Evolutionary conservation across 2,113 vertebrate genomes (phyloP), one percentile per base, ranked within the genome.

Genomic region (Tachuris rubrigastra): DNA sequence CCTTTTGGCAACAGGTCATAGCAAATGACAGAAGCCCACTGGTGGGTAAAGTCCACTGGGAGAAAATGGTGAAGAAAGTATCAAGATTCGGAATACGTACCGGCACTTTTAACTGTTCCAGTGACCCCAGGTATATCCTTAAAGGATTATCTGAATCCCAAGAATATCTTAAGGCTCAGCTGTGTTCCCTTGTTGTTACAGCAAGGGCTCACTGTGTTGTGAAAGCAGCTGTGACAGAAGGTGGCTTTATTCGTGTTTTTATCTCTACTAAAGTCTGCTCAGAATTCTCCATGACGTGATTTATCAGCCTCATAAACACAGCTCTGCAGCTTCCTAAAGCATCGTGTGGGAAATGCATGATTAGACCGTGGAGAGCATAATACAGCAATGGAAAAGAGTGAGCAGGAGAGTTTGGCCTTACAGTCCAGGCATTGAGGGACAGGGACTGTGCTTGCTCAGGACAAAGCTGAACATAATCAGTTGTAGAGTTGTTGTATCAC

Each of bases 41-140:
- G 87, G 98, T 99, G 93, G 98, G 98, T 95, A 98, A 98, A 96
- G 98, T 98, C 82, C 99, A 98, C 96, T 99, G 99, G 99, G 98
- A 98, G 88, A 99, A 99, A 97, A 99, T 99, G 99, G 99, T 99
- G 59, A 99, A 99, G 98, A 99, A 99, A 92, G 99, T 99, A 10
- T 99, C 99, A 35, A 98, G 98, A 97, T 99, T 99, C 77, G 99
- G 99, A 85, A 99, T 99, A 96, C 98, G 99, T 80, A 99, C 99
- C 33, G 99, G 99, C 95, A 99, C 99, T 71, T 99, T 99, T 71
- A 99, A 99, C 98, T 99, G 99, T 94, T 99, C 99, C 74, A 99
- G 97, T 97, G 99, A 99, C 91, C 98, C 99, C 96, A 99, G 99
- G 99, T 99, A 87, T 97, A 80, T 82, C 87, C 93, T 65, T 68